These are phyloP conservation scores for Apamea epomidion DNA, from an alignment of 2,888 invertebrate species.

Conservation along the genomic window DNA sequence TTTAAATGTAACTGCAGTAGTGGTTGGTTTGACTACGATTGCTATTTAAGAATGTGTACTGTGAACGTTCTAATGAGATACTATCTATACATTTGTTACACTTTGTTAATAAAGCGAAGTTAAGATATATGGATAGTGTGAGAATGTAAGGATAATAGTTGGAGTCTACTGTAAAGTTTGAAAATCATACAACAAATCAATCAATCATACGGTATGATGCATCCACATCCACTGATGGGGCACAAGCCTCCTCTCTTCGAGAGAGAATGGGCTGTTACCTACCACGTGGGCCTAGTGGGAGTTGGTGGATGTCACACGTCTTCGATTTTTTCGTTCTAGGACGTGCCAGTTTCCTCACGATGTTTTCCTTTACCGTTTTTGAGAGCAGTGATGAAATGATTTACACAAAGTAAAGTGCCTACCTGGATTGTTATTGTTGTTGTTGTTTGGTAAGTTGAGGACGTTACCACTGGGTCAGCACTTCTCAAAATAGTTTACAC, in stretches of 20 bases:
- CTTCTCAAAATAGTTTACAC: not conserved
- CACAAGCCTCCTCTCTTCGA: not conserved
- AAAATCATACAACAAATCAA: not conserved
- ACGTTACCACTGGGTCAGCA: not conserved
- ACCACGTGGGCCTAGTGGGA: not conserved
- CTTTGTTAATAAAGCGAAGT: not conserved
- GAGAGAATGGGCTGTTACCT: not conserved
- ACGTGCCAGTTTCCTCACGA: not conserved
- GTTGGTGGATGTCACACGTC: not conserved
- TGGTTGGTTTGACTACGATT: constrained; percentile 13
- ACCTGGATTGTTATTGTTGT: no score
- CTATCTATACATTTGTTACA: not conserved
- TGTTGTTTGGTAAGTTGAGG: no score
- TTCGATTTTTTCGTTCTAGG: not conserved
- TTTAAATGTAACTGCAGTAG: constrained; percentile 35
- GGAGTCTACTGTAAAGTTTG: no score
- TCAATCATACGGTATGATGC: not conserved
- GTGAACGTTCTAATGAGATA: not conserved
- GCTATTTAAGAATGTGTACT: constrained; percentile 5
- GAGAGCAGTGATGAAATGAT: not conserved
- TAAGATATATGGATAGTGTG: not conserved
- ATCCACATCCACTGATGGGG: not conserved
- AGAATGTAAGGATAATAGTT: not conserved
- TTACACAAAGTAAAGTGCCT: not conserved
- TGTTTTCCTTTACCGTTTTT: not conserved